A percentile compares a stretch with the other conserved stretches of the same genome.
These are phyloP conservation scores for Mellilla xanthometata DNA, from an alignment of 2,888 invertebrate species.

Conservation along the genomic window DNA sequence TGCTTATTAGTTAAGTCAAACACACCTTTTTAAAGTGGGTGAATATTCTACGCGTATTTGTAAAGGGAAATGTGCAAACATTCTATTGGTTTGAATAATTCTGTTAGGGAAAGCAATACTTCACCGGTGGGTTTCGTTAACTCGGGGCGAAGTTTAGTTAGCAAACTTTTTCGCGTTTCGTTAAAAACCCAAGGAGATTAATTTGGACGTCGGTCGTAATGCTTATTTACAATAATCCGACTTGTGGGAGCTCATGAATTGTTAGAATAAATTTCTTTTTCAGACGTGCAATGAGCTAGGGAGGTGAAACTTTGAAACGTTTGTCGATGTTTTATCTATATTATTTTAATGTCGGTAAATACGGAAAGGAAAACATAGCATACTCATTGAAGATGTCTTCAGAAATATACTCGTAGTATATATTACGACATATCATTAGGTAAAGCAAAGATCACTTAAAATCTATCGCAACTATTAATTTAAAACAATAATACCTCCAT, in stretches of 20 bases:
- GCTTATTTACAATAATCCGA: constrained; percentile 81
- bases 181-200: constrained; percentile 74
- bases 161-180: constrained; percentile 75
- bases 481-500: no score
- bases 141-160: constrained; percentile 60
- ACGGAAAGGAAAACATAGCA: no score
- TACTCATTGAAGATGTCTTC: no score
- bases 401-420: no score
- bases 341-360: constrained; percentile 68
- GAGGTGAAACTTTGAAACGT: constrained; percentile 31
- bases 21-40: constrained; percentile 71
- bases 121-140: constrained; percentile 60
- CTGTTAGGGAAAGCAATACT: constrained; percentile 65
- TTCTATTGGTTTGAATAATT: constrained; percentile 80
- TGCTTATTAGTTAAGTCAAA: constrained; percentile 79
- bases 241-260: constrained; percentile 71
- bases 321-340: no score
- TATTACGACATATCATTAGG: no score
- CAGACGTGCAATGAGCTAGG: constrained; percentile 51
- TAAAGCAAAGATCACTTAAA: no score
- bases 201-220: constrained; percentile 70
- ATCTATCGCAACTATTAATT: no score
- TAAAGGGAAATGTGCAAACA: constrained; percentile 63
- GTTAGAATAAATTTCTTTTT: constrained; percentile 71
- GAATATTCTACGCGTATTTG: constrained; percentile 65